A percentile compares a stretch with the other conserved stretches of the same genome.
Evolutionary conservation across 1,140 invertebrate species (phyloP).

Genomic region (Pogonomyrmex barbatus): DNA sequence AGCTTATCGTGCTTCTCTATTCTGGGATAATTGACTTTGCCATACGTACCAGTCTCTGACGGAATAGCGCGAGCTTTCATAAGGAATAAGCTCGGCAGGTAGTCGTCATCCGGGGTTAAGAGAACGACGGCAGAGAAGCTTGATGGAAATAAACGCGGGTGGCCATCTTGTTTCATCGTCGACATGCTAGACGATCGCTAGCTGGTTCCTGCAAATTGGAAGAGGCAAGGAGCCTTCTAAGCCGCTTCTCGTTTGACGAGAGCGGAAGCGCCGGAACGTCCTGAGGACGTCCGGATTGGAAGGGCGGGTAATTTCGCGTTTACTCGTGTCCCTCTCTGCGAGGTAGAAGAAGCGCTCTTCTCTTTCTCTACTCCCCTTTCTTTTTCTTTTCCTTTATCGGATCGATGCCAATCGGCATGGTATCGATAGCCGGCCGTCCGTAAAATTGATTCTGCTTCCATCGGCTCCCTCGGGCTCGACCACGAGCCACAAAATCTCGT

Average conservation of each 20-base stretch:
- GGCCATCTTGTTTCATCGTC: slow-evolving; percentile 34
- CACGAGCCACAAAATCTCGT: slow-evolving; percentile 82
- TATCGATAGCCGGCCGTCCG: slow-evolving; percentile 79
- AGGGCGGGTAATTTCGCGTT: slow-evolving; percentile 64
- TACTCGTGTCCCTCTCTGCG: slow-evolving; percentile 34
- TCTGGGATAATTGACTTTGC: slow-evolving; percentile 42
- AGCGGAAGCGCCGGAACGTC: slow-evolving; percentile 43
- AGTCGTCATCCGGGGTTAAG: slow-evolving; percentile 2
- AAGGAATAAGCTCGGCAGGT: slow-evolving; percentile 44
- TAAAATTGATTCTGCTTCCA: slow-evolving; percentile 81
- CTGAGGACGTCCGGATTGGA: slow-evolving; percentile 58
- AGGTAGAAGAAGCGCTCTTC: neutral
- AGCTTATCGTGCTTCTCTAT: slow-evolving; percentile 26
- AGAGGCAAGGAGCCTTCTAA: slow-evolving; percentile 65
- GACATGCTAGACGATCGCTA: slow-evolving; percentile 20
- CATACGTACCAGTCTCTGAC: slow-evolving; percentile 4
- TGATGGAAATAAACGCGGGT: slow-evolving; percentile 43
- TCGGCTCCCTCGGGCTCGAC: slow-evolving; percentile 71
- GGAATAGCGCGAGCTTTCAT: neutral
- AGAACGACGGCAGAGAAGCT: neutral
- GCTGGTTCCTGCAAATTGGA: slow-evolving; percentile 70
- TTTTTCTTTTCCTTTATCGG: slow-evolving; percentile 37
- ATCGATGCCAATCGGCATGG: slow-evolving; percentile 74
- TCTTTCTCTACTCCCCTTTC: neutral
- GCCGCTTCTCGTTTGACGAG: slow-evolving; percentile 65